Conservation (phyloP, 2,797 vertebrate genomes). For the Huso huso region DNA sequence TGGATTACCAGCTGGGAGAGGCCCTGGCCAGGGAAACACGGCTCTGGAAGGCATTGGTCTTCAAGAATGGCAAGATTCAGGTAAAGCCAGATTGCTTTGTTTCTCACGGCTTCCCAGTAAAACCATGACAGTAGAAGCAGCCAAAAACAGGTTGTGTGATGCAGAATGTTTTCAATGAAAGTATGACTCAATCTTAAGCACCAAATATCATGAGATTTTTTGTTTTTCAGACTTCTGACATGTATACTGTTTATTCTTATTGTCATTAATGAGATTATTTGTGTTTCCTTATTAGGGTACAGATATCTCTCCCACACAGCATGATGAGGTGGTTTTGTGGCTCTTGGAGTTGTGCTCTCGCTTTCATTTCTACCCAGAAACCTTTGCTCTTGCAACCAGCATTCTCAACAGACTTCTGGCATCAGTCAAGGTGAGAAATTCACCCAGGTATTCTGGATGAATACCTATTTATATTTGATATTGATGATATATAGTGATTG, state of each 20-base stretch:
- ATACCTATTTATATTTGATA: not conserved
- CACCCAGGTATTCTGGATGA: fast-evolving
- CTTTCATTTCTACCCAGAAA: conserved; percentile 61
- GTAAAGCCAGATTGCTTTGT: conserved; percentile 26
- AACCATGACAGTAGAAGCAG: no score
- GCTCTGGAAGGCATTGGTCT: conserved; percentile 62
- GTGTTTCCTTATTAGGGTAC: conserved; percentile 45
- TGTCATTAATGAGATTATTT: not conserved
- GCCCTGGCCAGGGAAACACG: conserved; percentile 54
- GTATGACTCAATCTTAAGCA: not conserved
- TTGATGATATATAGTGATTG: not conserved
- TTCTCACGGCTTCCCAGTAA: no score
- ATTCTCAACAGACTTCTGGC: conserved; percentile 58
- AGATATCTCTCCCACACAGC: conserved; percentile 51
- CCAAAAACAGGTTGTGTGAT: no score
- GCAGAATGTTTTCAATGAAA: not conserved
- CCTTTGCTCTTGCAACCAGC: conserved; percentile 54
- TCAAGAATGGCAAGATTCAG: conserved; percentile 56
- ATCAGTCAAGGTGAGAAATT: conserved; percentile 50
- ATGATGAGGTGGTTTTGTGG: conserved; percentile 57
- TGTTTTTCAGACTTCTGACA: not conserved
- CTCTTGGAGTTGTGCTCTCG: conserved; percentile 48
- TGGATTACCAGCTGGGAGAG: conserved; percentile 51
- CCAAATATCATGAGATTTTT: not conserved
- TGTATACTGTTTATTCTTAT: not conserved